Percentiles rank a stretch among this genome's conserved stretches.
phyloP scores from a whole-genome alignment of 2,888 invertebrate species.

The Alitta virens region DNA sequence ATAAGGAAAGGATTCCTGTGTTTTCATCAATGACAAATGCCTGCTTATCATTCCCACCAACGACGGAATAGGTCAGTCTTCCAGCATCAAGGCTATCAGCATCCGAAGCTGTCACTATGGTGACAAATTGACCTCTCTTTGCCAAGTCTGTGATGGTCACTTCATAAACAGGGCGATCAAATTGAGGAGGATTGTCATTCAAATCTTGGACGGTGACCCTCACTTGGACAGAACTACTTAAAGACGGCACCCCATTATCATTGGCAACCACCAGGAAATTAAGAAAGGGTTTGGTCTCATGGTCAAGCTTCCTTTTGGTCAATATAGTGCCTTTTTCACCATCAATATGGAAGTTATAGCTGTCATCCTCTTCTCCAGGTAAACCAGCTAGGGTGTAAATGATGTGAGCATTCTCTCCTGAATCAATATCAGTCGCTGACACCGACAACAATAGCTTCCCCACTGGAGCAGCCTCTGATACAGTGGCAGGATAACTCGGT shows the following conservation, averaged over 20 bases:
- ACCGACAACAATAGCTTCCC: conserved; percentile 51
- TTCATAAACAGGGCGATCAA: conserved; percentile 61
- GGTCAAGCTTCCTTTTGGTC: conserved; percentile 60
- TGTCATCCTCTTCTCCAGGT: conserved; percentile 30
- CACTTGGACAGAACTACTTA: conserved; percentile 78
- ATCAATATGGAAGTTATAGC: conserved; percentile 76
- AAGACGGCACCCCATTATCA: conserved; percentile 80
- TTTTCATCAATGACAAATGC: conserved; percentile 49
- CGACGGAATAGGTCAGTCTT: conserved; percentile 76
- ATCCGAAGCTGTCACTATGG: conserved; percentile 84
- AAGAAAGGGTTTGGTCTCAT: conserved; percentile 62
- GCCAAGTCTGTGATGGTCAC: conserved; percentile 22
- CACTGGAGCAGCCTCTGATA: conserved; percentile 53
- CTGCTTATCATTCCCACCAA: conserved; percentile 71
- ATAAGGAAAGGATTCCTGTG: conserved; percentile 67
- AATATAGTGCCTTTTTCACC: conserved; percentile 74
- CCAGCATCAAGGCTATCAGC: conserved; percentile 77
- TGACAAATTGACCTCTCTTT: conserved; percentile 65
- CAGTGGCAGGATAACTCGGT: conserved; percentile 38
- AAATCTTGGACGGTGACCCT: conserved; percentile 82
- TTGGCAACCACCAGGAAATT: conserved; percentile 77
- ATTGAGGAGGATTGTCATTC: conserved; percentile 86
- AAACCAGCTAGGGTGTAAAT: conserved; percentile 67
- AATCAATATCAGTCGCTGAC: conserved; percentile 48
- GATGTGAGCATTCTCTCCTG: conserved; percentile 58